A percentile compares a stretch with the other conserved stretches of the same genome.
These are phyloP conservation scores for Cataglyphis rosenhaueri DNA, from an alignment of 2,888 invertebrate genomes.

Conservation along the genomic window DNA sequence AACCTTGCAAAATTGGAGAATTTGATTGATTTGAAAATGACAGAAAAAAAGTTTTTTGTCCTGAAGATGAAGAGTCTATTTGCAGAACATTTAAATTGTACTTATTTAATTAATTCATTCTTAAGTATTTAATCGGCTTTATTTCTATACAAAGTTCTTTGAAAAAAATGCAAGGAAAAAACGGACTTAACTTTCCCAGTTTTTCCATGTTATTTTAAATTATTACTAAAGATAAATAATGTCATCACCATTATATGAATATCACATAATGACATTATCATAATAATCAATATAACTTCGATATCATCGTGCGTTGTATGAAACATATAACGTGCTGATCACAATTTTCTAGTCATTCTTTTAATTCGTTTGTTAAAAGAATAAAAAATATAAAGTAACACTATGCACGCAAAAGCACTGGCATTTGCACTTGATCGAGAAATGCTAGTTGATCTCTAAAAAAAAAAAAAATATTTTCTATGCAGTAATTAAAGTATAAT, in stretches of 20 bases:
- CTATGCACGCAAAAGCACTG: background rate
- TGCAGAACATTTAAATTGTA: conserved; percentile 57
- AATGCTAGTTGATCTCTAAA: background rate
- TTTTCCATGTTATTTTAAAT: conserved; percentile 55
- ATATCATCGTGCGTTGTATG: background rate
- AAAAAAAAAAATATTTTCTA: background rate
- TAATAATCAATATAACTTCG: background rate
- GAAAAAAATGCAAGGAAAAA: conserved; percentile 58
- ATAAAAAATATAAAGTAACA: background rate
- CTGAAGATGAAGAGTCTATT: conserved; percentile 42
- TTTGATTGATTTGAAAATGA: conserved; percentile 11
- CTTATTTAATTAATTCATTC: conserved; percentile 65
- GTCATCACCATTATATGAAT: background rate
- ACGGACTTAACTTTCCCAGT: conserved; percentile 54
- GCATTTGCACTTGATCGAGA: background rate
- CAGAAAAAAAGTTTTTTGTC: background rate
- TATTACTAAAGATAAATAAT: conserved; percentile 43
- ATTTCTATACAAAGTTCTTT: conserved; percentile 62
- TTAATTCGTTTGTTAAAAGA: background rate
- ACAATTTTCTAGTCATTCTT: background rate
- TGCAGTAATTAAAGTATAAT: background rate
- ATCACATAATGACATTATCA: background rate
- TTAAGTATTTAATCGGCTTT: conserved; percentile 72
- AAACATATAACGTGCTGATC: background rate
- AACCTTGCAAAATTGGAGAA: background rate